A percentile compares a stretch with the other conserved stretches of the same genome.
Conservation (phyloP, 2,113 vertebrate genomes). For the Pedetes capensis region DNA sequence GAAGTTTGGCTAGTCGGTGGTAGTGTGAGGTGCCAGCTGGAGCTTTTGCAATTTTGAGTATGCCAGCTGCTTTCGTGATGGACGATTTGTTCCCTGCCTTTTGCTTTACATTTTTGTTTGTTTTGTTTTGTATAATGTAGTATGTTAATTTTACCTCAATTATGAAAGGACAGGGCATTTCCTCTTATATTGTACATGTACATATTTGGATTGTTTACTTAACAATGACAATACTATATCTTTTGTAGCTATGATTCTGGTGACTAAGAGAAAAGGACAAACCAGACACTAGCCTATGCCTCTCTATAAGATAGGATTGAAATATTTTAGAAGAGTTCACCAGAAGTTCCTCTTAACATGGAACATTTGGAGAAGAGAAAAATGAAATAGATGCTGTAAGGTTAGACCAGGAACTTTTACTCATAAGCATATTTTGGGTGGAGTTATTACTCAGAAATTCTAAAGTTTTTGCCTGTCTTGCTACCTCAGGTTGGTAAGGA, state of each 20-base stretch:
- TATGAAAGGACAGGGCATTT: not conserved
- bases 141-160: not conserved
- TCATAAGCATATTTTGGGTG: not conserved
- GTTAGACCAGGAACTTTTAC: not conserved
- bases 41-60: conserved; percentile 48
- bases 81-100: conserved; percentile 53
- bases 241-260: not conserved
- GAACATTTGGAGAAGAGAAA: not conserved
- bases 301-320: not conserved
- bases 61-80: conserved; percentile 55
- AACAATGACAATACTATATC: not conserved
- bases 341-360: not conserved
- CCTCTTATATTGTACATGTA: not conserved
- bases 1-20: conserved; percentile 44
- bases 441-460: not conserved
- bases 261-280: not conserved
- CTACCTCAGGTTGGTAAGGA: not conserved
- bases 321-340: not conserved
- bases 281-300: not conserved
- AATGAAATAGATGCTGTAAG: not conserved
- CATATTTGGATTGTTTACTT: conserved; percentile 17
- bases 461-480: not conserved
- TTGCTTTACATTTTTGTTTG: not conserved
- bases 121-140: no score
- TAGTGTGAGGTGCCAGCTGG: conserved; percentile 57